These are phyloP conservation scores for Linnaemya vulpina DNA, from an alignment of 2,888 invertebrate genomes.

Conservation along the genomic window DNA sequence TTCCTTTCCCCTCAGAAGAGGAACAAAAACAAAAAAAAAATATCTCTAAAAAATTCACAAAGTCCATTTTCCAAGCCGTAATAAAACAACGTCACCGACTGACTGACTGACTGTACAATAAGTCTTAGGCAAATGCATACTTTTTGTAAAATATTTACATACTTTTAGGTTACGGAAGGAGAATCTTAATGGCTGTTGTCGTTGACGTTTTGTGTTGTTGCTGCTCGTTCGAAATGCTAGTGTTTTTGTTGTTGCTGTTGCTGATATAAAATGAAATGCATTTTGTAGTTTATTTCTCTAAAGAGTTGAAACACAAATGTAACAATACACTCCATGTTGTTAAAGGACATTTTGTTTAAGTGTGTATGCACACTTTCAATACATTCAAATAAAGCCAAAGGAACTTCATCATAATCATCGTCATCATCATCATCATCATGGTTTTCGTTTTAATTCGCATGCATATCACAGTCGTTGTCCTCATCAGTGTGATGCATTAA, in stretches of 20 bases:
- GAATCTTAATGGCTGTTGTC: conserved; percentile 43
- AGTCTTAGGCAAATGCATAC: conserved; percentile 14
- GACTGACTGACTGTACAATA: background rate
- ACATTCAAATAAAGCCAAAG: conserved; percentile 29
- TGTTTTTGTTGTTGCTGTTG: conserved; percentile 18
- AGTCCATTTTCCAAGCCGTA: background rate
- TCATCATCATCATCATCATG: conserved; percentile 11
- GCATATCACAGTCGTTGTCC: conserved; percentile 34
- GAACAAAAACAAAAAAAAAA: background rate
- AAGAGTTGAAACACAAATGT: conserved; percentile 48
- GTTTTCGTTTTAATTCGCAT: background rate
- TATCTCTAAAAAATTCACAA: background rate
- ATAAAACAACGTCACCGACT: conserved; percentile 1
- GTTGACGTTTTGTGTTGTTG: conserved; percentile 15
- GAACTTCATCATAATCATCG: background rate
- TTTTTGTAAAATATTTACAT: conserved; percentile 49
- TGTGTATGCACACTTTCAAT: conserved; percentile 21
- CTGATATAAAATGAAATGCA: conserved; percentile 30
- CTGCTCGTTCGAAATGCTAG: conserved; percentile 4
- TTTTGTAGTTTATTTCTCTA: conserved; percentile 43
- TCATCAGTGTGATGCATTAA: conserved; percentile 44
- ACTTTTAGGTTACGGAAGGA: conserved; percentile 36
- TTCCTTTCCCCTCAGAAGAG: background rate
- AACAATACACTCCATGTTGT: conserved; percentile 10
- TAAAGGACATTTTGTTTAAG: conserved; percentile 32